Evolutionary conservation across 2,888 invertebrate genomes (phyloP).

Genomic region (Junonia oenone): DNA sequence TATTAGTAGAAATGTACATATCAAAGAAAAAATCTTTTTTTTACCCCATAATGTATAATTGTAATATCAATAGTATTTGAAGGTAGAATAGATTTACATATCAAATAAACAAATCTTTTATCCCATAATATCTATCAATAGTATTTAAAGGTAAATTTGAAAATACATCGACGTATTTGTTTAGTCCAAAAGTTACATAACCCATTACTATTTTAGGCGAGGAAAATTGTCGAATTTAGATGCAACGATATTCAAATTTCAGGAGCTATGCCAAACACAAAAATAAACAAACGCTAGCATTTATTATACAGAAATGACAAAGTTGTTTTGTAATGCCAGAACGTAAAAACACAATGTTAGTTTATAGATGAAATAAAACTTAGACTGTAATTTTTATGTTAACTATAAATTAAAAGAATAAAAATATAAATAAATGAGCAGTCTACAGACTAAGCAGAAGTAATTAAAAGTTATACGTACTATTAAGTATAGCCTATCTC

Average conservation of each 20-base stretch:
- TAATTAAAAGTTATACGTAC: no score
- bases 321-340: background rate
- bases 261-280: background rate
- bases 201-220: background rate
- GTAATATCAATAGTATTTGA: no score
- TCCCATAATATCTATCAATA: no score
- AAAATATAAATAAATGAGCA: background rate
- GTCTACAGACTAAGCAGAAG: no score
- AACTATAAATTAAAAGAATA: background rate
- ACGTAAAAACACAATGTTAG: background rate
- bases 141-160: no score
- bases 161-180: background rate
- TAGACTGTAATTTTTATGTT: background rate
- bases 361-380: background rate
- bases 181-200: background rate
- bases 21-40: no score
- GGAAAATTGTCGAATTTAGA: background rate
- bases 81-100: no score
- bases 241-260: background rate
- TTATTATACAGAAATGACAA: background rate
- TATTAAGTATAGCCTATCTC: no score
- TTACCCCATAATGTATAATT: no score
- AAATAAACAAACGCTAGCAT: background rate
- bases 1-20: no score
- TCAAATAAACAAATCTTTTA: no score